phyloP scores from a whole-genome alignment of 2,888 invertebrate genomes.

The Leucophenga maculata region DNA sequence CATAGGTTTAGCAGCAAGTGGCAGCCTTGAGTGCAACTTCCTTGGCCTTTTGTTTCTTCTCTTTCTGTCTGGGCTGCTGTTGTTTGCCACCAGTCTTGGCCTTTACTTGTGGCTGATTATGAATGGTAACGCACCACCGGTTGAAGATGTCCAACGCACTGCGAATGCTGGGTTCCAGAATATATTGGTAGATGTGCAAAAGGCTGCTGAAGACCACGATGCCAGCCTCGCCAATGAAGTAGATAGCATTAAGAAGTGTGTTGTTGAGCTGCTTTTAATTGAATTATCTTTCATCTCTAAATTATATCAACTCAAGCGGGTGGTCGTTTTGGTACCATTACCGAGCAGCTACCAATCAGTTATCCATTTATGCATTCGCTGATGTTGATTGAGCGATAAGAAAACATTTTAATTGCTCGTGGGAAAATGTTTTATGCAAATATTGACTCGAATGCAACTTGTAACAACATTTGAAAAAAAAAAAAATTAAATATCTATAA shows the following conservation, averaged over 20 bases:
- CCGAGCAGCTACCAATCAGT: too few relatives aligned
- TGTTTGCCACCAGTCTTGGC: conserved; percentile 71
- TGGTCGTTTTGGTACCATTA: not conserved
- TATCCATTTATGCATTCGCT: too few relatives aligned
- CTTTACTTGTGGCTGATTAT: conserved; percentile 88
- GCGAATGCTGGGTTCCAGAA: conserved; percentile 80
- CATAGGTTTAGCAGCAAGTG: conserved; percentile 83
- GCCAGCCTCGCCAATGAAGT: conserved; percentile 97
- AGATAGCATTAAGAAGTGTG: conserved; percentile 88
- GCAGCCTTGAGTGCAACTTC: conserved; percentile 73
- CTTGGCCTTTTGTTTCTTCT: conserved; percentile 67
- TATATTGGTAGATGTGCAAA: conserved; percentile 87
- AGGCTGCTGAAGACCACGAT: conserved; percentile 91
- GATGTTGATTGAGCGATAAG: conserved; percentile 2
- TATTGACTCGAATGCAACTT: conserved; percentile 3
- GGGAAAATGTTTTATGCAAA: conserved; percentile 45
- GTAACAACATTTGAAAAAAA: not conserved
- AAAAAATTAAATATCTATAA: too few relatives aligned
- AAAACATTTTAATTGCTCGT: conserved; percentile 50
- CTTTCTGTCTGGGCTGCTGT: conserved; percentile 69
- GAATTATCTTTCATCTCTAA: too few relatives aligned
- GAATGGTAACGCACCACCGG: conserved; percentile 95
- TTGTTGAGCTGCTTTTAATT: conserved; percentile 77
- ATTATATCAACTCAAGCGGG: not conserved
- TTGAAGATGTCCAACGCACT: conserved; percentile 82